phyloP scores from a whole-genome alignment of 2,888 invertebrate genomes.

The Drosophila monieri region DNA sequence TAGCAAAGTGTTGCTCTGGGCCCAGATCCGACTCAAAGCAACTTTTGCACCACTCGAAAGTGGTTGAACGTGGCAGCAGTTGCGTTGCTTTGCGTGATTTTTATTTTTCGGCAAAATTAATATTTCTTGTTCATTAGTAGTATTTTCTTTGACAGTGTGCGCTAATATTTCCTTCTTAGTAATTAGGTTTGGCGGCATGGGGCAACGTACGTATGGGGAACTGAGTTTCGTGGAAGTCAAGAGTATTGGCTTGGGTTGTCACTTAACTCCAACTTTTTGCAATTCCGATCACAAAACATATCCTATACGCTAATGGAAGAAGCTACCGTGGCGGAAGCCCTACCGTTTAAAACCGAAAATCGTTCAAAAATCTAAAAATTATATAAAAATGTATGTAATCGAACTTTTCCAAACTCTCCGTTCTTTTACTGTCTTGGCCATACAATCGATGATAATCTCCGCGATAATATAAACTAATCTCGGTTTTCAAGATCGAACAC shows the following conservation, averaged over 20 bases:
- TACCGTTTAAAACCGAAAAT: neutral
- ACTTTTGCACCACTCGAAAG: conserved; percentile 41
- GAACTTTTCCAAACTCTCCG: neutral
- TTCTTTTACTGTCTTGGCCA: neutral
- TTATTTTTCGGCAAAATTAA: conserved; percentile 62
- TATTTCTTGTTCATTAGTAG: conserved; percentile 78
- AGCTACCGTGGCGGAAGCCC: conserved; percentile 44
- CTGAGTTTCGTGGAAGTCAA: conserved; percentile 26
- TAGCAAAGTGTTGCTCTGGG: conserved; percentile 63
- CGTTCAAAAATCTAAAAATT: no score
- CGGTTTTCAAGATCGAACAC: conserved; percentile 22
- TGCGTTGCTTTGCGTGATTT: conserved; percentile 48
- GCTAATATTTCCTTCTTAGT: conserved; percentile 73
- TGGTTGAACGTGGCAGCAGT: conserved; percentile 43
- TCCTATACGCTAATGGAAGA: conserved; percentile 16
- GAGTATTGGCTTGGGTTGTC: neutral
- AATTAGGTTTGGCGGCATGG: conserved; percentile 59
- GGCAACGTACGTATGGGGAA: conserved; percentile 58
- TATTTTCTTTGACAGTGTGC: conserved; percentile 63
- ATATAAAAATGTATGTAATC: conserved; percentile 7
- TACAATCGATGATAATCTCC: conserved; percentile 7
- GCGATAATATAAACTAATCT: neutral
- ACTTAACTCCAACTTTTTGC: conserved; percentile 60
- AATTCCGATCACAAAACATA: conserved; percentile 66
- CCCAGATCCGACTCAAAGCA: conserved; percentile 15